Conservation (phyloP, 2,888 invertebrate genomes). For the Pterostichus niger region DNA sequence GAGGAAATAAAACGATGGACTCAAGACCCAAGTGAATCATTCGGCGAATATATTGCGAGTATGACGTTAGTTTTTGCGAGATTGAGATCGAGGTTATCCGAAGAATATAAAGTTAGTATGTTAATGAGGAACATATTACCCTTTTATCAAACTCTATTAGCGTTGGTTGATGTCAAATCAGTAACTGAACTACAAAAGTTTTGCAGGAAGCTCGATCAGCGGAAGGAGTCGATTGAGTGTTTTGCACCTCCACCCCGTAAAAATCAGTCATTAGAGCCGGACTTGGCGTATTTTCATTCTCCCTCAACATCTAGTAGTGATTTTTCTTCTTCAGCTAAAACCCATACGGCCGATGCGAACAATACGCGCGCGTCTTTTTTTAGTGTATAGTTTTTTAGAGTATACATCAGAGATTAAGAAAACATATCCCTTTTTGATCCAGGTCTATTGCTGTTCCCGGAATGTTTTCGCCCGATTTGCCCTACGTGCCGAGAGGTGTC, state of each 20-base stretch:
- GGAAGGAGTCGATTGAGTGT: constrained; percentile 41
- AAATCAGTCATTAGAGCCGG: constrained; percentile 65
- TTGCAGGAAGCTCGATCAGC: constrained; percentile 65
- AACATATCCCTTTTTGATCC: no score
- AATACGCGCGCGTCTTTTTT: no score
- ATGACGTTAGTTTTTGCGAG: constrained; percentile 10
- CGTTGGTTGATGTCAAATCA: constrained; percentile 63
- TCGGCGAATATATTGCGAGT: constrained; percentile 21
- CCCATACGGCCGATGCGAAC: no score
- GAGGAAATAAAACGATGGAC: constrained; percentile 25
- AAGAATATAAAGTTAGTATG: constrained; percentile 64
- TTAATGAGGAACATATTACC: constrained; percentile 67
- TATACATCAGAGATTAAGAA: no score
- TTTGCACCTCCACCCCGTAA: constrained; percentile 24
- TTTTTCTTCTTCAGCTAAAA: no score
- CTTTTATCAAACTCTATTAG: constrained; percentile 68
- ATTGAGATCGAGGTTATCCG: constrained; percentile 14
- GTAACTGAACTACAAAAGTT: constrained; percentile 64
- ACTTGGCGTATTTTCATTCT: constrained; percentile 46
- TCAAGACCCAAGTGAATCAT: constrained; percentile 12
- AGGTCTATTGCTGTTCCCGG: no score
- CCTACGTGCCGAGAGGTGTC: no score
- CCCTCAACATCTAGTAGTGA: neutral
- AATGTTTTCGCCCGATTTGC: no score
- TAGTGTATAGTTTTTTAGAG: no score